Conservation (phyloP, 1,140 invertebrate genomes). For the Drosophila kikkawai region DNA sequence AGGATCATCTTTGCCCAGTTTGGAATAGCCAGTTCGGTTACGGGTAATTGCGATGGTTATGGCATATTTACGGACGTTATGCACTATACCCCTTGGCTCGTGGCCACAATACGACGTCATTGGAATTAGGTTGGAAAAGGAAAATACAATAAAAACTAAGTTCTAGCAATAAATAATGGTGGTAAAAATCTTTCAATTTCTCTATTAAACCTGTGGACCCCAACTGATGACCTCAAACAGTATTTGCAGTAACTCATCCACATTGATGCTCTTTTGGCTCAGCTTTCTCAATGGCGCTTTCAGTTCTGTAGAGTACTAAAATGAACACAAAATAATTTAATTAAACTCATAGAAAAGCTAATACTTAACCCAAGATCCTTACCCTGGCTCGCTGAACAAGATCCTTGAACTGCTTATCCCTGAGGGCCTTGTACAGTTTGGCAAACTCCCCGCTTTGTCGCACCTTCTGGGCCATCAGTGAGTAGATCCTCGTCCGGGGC, state of each 20-base stretch:
- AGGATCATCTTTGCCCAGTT: slow-evolving; percentile 1
- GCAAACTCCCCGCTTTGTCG: slow-evolving; percentile 59
- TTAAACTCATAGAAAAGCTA: not conserved
- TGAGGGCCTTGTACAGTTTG: slow-evolving; percentile 59
- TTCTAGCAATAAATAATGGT: slow-evolving; percentile 1
- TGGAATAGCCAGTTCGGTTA: not conserved
- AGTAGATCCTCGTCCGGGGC: slow-evolving; percentile 57
- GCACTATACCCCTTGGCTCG: slow-evolving; percentile 3
- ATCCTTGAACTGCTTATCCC: slow-evolving; percentile 50
- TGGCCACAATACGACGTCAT: not conserved
- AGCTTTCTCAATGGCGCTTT: slow-evolving; percentile 18
- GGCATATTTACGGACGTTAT: slow-evolving; percentile 5
- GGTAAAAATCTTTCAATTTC: too few relatives aligned
- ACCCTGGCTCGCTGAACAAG: slow-evolving; percentile 61
- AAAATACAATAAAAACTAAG: not conserved
- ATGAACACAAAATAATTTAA: not conserved
- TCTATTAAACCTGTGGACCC: slow-evolving; percentile 49
- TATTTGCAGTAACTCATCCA: slow-evolving; percentile 66
- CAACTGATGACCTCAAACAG: slow-evolving; percentile 65
- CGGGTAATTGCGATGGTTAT: slow-evolving; percentile 11
- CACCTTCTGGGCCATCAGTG: slow-evolving; percentile 64
- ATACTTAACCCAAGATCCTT: not conserved
- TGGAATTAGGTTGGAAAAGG: not conserved
- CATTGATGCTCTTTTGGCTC: slow-evolving; percentile 49
- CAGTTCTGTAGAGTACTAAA: slow-evolving; percentile 47